phyloP scores from a whole-genome alignment of 2,113 vertebrate genomes.

The Falco punctatus region DNA sequence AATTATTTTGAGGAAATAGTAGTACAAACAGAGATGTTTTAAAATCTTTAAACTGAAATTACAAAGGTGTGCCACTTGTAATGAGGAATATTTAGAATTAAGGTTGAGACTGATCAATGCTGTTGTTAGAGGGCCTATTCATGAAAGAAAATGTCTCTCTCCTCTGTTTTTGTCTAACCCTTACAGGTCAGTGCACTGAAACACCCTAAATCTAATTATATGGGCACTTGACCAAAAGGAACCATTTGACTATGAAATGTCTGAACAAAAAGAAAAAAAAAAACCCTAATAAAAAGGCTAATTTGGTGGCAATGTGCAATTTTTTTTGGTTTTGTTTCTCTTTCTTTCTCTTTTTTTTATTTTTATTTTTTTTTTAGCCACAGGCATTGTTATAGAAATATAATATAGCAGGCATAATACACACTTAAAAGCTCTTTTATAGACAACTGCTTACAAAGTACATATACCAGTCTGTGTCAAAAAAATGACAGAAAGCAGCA shows the following conservation, averaged over 20 bases:
- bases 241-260: background rate
- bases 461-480: background rate
- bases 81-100: background rate
- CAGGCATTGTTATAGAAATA: background rate
- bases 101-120: background rate
- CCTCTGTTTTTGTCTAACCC: background rate
- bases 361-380: background rate
- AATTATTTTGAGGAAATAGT: background rate
- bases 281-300: background rate
- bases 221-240: background rate
- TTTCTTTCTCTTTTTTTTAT: background rate
- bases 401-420: background rate
- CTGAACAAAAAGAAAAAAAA: background rate
- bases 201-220: background rate
- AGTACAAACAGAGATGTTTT: background rate
- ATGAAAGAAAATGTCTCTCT: background rate
- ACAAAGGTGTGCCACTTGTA: background rate
- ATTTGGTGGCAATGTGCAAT: background rate
- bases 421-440: background rate
- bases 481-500: background rate
- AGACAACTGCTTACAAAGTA: conserved; percentile 19
- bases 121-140: background rate
- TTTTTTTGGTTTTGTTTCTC: background rate
- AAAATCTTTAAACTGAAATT: background rate
- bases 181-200: background rate